phyloP scores from a whole-genome alignment of 1,140 invertebrate species.

The Hylaeus anthracinus region DNA sequence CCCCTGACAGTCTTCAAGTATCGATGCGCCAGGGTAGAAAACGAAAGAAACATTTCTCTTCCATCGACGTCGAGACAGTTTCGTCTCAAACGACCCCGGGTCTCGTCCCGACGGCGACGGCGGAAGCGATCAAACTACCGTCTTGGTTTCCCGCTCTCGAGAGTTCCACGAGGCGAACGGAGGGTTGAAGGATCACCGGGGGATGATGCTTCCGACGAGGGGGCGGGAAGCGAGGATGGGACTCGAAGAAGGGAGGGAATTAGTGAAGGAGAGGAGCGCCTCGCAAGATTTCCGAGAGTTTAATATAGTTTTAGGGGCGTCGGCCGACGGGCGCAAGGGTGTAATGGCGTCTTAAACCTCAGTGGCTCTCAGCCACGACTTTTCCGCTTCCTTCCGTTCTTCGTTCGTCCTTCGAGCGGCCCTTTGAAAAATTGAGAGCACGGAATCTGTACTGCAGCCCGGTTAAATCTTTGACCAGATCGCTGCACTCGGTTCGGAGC shows the following conservation, averaged over 20 bases:
- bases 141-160: constrained; percentile 69
- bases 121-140: constrained; percentile 74
- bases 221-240: constrained; percentile 23
- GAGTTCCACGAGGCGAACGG: constrained; percentile 23
- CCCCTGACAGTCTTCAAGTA: background rate
- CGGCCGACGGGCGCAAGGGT: constrained; percentile 74
- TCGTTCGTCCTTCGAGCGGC: background rate
- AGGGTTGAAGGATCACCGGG: constrained; percentile 57
- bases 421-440: constrained; percentile 54
- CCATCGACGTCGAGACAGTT: background rate
- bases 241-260: constrained; percentile 66
- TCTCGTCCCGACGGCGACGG: constrained; percentile 50
- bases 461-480: constrained; percentile 55
- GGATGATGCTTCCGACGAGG: constrained; percentile 52
- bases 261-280: constrained; percentile 64
- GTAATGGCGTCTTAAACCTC: constrained; percentile 81
- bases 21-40: background rate
- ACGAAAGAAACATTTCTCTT: background rate
- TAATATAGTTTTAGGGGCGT: constrained; percentile 81
- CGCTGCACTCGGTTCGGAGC: background rate
- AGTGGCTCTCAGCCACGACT: constrained; percentile 72
- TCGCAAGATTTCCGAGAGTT: constrained; percentile 79
- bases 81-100: background rate
- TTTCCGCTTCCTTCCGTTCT: background rate
- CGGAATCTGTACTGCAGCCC: constrained; percentile 50